These are phyloP conservation scores for Chaitophorus viminalis DNA, from an alignment of 2,888 invertebrate species.

Conservation along the genomic window DNA sequence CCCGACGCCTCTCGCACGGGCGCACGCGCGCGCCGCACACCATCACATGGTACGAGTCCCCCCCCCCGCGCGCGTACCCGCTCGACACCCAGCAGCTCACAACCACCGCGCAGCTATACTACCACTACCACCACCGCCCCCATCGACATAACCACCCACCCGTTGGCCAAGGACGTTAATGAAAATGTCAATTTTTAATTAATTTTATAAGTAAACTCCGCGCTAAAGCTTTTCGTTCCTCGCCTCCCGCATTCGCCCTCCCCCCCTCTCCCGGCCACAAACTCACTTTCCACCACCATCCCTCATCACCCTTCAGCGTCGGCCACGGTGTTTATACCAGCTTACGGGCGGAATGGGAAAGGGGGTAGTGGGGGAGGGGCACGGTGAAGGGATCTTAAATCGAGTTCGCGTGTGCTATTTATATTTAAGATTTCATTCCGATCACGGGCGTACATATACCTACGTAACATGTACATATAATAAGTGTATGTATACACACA, in stretches of 20 bases:
- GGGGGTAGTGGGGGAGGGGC: not conserved
- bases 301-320: too few species aligned
- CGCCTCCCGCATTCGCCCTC: not conserved
- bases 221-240: not conserved
- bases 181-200: constrained; percentile 62
- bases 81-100: not conserved
- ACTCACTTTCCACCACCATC: not conserved
- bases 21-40: not conserved
- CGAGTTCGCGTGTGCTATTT: not conserved
- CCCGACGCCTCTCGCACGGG: not conserved
- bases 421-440: constrained; percentile 31
- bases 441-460: not conserved
- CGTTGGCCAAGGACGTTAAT: constrained; percentile 37
- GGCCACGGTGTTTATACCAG: too few species aligned
- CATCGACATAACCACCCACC: not conserved
- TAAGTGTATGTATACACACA: too few species aligned
- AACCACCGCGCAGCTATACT: not conserved
- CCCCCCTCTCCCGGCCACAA: not conserved
- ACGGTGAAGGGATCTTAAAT: not conserved
- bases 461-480: too few species aligned
- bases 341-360: not conserved
- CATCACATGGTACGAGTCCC: not conserved
- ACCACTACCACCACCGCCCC: not conserved
- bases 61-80: not conserved
- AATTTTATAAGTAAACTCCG: constrained; percentile 57